Base-by-base conservation (phyloP, 2,113 vertebrate genomes). In the Syngnathus scovelli region DNA sequence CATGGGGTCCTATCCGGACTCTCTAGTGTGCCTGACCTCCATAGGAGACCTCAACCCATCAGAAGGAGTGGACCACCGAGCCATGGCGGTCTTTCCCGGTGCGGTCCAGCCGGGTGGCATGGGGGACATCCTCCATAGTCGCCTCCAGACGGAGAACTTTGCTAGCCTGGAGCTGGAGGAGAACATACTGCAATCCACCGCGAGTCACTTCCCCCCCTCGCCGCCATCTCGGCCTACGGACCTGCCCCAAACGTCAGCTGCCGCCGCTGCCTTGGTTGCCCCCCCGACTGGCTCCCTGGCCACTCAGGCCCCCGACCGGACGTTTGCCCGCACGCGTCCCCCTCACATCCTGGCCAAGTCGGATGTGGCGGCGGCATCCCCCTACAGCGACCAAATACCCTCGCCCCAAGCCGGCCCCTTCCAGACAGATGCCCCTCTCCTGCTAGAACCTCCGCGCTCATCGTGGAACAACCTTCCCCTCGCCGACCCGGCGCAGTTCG, bases 21-120 rank as follows among this genome's bases (percentile, higher is more conserved):
- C 97, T 63, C 90, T 99, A 71, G 97, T 95, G 91, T 98, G 96
- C 92, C 91, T 99, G 89, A 95, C 94, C 84, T 96, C 95, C 73
- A 98, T 99, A 82, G 96, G 91, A 70, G 97, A 98, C 70, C 90
- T 99, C 79, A 85, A 93, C 64, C 92, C 93, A 33, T 88, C 94
- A 60, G 96, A 97, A 18, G 92, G 92, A 62, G 95, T 96, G 84
- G 95, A 96, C 76, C 92, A 97, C 70, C 86, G 96, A 87, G 90
- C 92, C 70, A 92, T 98, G 86, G 89, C 93, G 6, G 94, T 94
- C 75, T 98, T 98, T 79, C 90, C 94, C 44, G 78, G 93, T 59
- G 90, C 94, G 8, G 95, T 92, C 66, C 89, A 93, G 76, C 85
- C 93, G 0, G 94, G 92, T 67, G 76, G 83, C 19, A 96, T 99